These are phyloP conservation scores for Ophion ventricosus DNA, from an alignment of 2,888 invertebrate species.

Conservation along the genomic window DNA sequence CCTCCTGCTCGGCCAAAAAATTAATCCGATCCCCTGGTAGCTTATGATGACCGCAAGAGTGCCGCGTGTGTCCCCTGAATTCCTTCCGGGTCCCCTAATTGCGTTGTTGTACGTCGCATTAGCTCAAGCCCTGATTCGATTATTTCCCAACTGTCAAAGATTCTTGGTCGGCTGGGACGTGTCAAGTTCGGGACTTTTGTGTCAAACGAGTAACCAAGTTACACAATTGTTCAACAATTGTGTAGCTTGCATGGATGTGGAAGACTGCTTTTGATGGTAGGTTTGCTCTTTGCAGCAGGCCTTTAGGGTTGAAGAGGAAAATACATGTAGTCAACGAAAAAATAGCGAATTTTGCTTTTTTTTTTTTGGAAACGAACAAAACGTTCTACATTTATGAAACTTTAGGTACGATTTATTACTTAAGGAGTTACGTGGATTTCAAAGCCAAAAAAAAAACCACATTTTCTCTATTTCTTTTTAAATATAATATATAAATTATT, in stretches of 20 bases:
- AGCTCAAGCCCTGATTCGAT: neutral
- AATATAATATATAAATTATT: too few species aligned
- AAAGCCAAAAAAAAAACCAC: too few species aligned
- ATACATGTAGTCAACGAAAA: too few species aligned
- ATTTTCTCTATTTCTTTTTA: too few species aligned
- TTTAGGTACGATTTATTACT: too few species aligned
- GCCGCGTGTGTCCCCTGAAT: constrained; percentile 14
- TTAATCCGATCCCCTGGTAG: constrained; percentile 58
- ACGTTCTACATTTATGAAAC: too few species aligned
- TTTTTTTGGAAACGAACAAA: too few species aligned
- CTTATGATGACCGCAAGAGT: constrained; percentile 60
- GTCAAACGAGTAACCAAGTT: neutral
- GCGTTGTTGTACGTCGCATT: neutral
- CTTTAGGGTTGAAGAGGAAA: too few species aligned
- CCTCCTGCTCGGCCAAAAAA: constrained; percentile 49
- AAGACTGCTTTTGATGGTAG: neutral
- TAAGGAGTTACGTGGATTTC: too few species aligned
- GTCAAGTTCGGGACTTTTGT: neutral
- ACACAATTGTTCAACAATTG: neutral
- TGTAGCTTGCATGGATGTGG: neutral
- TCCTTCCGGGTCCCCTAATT: constrained; percentile 24
- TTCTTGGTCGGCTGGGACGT: neutral
- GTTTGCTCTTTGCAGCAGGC: neutral
- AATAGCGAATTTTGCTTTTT: too few species aligned
- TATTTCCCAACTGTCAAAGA: neutral